phyloP scores from a whole-genome alignment of 2,888 invertebrate species.

The Argyresthia albistria region DNA sequence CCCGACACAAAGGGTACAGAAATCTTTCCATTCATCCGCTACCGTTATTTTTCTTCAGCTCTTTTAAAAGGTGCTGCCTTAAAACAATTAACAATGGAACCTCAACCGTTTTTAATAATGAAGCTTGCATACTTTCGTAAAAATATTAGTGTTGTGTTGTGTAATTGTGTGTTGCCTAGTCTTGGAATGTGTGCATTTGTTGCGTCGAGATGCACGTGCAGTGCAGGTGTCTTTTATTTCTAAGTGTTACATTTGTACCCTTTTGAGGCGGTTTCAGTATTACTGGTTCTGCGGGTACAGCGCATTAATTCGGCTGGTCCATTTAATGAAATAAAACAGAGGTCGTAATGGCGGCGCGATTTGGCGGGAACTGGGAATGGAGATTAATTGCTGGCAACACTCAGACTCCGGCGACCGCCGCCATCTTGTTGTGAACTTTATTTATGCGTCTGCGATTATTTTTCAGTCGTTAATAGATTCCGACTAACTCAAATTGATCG shows the following conservation, averaged over 20 bases:
- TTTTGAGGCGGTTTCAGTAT: too few relatives aligned
- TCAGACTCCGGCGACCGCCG: constrained; percentile 16
- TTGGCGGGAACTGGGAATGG: constrained; percentile 62
- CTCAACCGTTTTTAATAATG: too few relatives aligned
- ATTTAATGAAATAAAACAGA: constrained; percentile 68
- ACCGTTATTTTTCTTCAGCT: constrained; percentile 43
- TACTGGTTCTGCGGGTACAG: constrained; percentile 31
- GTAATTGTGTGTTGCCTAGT: too few relatives aligned
- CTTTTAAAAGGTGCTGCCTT: constrained; percentile 16
- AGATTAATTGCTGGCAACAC: constrained; percentile 64
- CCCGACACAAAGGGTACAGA: constrained; percentile 40
- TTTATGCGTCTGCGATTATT: constrained; percentile 44
- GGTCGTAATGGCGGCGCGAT: constrained; percentile 55
- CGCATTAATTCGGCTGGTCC: constrained; percentile 58
- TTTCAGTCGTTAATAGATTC: constrained; percentile 5
- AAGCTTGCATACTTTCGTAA: too few relatives aligned
- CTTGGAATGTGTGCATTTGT: too few relatives aligned
- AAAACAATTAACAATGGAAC: too few relatives aligned
- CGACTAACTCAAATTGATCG: too few relatives aligned
- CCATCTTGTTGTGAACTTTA: constrained; percentile 55
- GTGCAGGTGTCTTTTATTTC: too few relatives aligned
- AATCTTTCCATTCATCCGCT: constrained; percentile 36
- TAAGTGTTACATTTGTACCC: too few relatives aligned
- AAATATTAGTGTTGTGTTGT: too few relatives aligned
- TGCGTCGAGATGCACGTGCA: too few relatives aligned